Base-by-base conservation (phyloP, 1,140 invertebrate genomes). In the Drosophila nannoptera region DNA sequence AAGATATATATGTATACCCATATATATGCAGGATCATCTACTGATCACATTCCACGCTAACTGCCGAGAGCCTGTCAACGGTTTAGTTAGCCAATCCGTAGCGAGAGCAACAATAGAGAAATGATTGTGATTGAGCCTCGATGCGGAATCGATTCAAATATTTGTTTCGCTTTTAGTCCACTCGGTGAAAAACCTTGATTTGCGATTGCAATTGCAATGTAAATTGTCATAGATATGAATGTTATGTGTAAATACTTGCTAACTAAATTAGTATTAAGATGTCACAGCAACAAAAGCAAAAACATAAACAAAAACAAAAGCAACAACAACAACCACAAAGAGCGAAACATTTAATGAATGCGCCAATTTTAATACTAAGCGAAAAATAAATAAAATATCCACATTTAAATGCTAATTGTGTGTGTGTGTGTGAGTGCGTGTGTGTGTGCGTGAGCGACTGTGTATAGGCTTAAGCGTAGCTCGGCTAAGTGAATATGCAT, bases 31-130 rank as follows among this genome's bases (percentile, higher is more conserved):
- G 8, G 38, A 63, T 7, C n/a, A 36, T 29, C 32, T 68, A 69
- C 60, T 69, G 73, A 77, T 81, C 77, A 77, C 81, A 84, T 84
- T 84, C 81, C 81, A 76, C 58, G 62, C 69, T 86, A 73, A 40
- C 12, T 43, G n/a, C 35, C 42, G 12, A 59, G 42, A 45, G 5
- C 35, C 46, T 58, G 62, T 77, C 63, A 62, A 77, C 71, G 50
- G 38, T 80, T 84, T 84, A 84, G 80, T 84, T 84, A 86, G 80
- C 69, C 62, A 77, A 83, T 70, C 78, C 82, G 12, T 77, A 82
- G 64, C 33, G 73, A 63, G 64, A 82, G 74, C 69, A 82, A 62
- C 81, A 71, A 84, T 86, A 81, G 77, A 36, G 50, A 84, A 70
- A 73, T 80, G 43, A 73, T 78, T 83, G 69, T 76, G 77, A 81